phyloP scores from a whole-genome alignment of 2,888 invertebrate species.

The Chouioia cunea region DNA sequence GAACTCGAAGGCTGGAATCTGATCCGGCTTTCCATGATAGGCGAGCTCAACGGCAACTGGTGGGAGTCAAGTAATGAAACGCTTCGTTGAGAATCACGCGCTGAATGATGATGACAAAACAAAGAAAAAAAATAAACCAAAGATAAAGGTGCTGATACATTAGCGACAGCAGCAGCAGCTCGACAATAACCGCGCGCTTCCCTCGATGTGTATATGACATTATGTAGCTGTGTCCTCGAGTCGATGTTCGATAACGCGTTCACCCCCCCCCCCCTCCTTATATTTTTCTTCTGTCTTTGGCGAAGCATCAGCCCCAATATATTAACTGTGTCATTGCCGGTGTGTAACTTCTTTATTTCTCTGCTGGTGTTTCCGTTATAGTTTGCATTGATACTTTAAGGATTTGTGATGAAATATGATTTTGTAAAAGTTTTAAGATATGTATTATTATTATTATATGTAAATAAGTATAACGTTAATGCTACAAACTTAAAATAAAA shows the following conservation, averaged over 20 bases:
- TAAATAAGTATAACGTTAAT: no score
- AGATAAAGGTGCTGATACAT: slow-evolving; percentile 2
- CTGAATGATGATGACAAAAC: slow-evolving; percentile 8
- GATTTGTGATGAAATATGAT: slow-evolving; percentile 1
- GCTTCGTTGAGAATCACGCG: not conserved
- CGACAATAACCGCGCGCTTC: slow-evolving; percentile 54
- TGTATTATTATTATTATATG: no score
- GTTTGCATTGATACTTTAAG: not conserved
- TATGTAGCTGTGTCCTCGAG: slow-evolving; percentile 43
- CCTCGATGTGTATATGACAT: slow-evolving; percentile 41
- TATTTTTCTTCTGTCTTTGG: not conserved
- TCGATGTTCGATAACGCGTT: slow-evolving; percentile 49
- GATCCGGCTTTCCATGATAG: slow-evolving; percentile 66
- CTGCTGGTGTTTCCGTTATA: no score
- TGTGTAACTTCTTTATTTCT: no score
- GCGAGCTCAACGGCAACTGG: slow-evolving; percentile 66
- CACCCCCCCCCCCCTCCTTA: not conserved
- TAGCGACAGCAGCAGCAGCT: slow-evolving; percentile 46
- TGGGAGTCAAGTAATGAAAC: slow-evolving; percentile 53
- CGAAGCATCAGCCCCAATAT: slow-evolving; percentile 7
- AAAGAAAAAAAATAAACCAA: not conserved
- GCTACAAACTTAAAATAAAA: no score
- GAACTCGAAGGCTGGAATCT: slow-evolving; percentile 65
- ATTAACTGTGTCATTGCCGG: no score
- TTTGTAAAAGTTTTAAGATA: no score